Conservation (phyloP, 2,888 invertebrate species). For the Eucera pruinosa region DNA sequence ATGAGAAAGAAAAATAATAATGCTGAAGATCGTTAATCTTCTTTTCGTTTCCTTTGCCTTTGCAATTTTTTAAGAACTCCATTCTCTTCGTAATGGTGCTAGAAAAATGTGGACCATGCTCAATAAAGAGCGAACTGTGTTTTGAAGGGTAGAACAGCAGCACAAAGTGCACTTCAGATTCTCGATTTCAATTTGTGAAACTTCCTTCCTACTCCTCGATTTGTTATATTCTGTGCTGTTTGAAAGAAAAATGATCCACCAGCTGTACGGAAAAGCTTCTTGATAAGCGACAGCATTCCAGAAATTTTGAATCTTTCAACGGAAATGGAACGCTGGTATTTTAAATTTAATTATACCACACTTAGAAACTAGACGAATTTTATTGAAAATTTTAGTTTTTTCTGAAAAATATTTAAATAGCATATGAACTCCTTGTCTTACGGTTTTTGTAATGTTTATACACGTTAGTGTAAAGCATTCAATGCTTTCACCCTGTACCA, state of each 20-base stretch:
- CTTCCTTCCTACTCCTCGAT: not conserved
- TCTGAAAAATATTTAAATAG: no score
- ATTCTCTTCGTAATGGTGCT: not conserved
- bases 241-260: not conserved
- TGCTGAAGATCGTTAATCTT: not conserved
- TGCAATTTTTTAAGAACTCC: not conserved
- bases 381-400: no score
- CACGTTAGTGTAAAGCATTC: no score
- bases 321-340: no score
- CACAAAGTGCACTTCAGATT: not conserved
- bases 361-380: no score
- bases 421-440: no score
- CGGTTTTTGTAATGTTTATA: no score
- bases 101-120: not conserved
- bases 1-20: no score
- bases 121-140: constrained; percentile 5
- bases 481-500: no score
- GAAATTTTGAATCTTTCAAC: no score
- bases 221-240: not conserved
- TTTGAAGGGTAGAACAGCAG: not conserved
- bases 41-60: not conserved
- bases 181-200: constrained; percentile 4
- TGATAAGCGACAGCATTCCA: no score
- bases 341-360: no score
- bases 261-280: not conserved